Conservation (phyloP, 1,140 invertebrate genomes). For the Aphis gossypii region DNA sequence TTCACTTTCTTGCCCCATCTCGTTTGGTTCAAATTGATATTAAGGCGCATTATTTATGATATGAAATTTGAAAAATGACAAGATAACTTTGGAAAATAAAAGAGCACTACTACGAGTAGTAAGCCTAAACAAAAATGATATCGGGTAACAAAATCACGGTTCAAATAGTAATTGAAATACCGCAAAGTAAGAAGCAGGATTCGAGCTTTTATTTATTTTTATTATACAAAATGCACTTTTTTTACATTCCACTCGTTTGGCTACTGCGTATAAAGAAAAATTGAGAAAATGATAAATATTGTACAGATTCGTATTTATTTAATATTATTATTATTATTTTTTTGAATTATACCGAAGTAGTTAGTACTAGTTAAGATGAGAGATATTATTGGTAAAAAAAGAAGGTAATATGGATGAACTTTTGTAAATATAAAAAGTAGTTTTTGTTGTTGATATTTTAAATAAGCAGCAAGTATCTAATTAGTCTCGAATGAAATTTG, state of each 20-base stretch:
- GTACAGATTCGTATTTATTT: neutral
- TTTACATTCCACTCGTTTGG: neutral
- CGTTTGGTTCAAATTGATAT: constrained; percentile 2
- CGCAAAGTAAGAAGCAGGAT: neutral
- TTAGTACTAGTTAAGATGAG: neutral
- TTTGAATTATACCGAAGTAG: neutral
- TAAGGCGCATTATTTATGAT: neutral
- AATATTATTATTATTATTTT: neutral
- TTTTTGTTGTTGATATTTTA: neutral
- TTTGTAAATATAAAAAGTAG: neutral
- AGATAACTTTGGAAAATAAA: neutral
- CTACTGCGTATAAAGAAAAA: neutral
- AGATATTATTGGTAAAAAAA: neutral
- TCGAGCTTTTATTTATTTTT: neutral
- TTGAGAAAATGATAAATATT: neutral
- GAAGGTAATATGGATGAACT: neutral
- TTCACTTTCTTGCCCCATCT: neutral
- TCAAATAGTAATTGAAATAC: constrained; percentile 4
- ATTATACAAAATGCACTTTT: neutral
- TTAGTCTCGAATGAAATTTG: neutral
- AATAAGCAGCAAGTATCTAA: neutral
- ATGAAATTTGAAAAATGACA: neutral
- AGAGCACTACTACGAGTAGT: neutral
- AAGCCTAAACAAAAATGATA: neutral
- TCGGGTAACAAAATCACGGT: neutral